Evolutionary conservation across 2,888 invertebrate genomes (phyloP).

Genomic region (Eristalis tenax): DNA sequence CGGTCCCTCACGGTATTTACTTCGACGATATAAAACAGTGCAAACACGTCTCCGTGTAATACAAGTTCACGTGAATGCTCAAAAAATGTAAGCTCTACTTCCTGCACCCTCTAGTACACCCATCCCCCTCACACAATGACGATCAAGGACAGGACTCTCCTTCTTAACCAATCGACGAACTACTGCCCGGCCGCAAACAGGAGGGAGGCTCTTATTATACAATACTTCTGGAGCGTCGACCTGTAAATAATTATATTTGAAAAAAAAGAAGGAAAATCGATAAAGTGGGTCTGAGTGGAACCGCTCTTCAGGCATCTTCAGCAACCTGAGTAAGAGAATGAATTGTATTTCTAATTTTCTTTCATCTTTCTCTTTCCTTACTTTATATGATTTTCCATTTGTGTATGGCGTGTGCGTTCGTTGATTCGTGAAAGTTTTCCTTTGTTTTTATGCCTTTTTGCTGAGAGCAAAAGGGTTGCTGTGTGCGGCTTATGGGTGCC

Average conservation of each 20-base stretch:
- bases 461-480: slow-evolving; percentile 31
- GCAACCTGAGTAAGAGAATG: slow-evolving; percentile 26
- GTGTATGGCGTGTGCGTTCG: slow-evolving; percentile 39
- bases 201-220: slow-evolving; percentile 36
- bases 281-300: slow-evolving; percentile 71
- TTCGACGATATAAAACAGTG: no score
- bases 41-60: no score
- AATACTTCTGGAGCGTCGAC: slow-evolving; percentile 69
- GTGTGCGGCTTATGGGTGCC: slow-evolving; percentile 3
- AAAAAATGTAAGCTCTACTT: no score
- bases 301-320: slow-evolving; percentile 57
- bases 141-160: slow-evolving; percentile 28
- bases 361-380: slow-evolving; percentile 26
- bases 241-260: slow-evolving; percentile 68
- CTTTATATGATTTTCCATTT: slow-evolving; percentile 27
- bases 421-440: slow-evolving; percentile 46
- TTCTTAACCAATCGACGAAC: slow-evolving; percentile 30
- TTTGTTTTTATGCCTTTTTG: slow-evolving; percentile 47
- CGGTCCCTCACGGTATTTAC: no score
- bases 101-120: neutral
- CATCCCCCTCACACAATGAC: slow-evolving; percentile 8
- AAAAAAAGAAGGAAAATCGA: slow-evolving; percentile 52
- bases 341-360: slow-evolving; percentile 52
- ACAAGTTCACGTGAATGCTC: no score
- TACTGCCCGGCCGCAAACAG: slow-evolving; percentile 17